phyloP scores from a whole-genome alignment of 1,140 invertebrate species.

The Popillia japonica region DNA sequence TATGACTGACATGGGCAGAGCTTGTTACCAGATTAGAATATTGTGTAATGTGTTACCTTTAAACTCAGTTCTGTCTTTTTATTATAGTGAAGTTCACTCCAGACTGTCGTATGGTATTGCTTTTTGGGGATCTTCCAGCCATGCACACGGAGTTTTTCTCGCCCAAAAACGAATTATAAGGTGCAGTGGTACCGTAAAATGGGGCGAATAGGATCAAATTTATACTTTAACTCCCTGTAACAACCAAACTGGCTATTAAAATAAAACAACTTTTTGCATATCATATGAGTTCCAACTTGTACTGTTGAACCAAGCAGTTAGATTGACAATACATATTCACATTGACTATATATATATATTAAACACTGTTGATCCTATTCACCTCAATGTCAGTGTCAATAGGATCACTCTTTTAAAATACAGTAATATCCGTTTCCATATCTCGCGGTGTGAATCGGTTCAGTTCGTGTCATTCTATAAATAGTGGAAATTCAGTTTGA shows the following conservation, averaged over 20 bases:
- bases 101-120: too few species aligned
- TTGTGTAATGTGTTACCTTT: too few species aligned
- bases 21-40: too few species aligned
- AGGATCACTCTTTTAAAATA: background rate
- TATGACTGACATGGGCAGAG: too few species aligned
- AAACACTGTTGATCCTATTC: background rate
- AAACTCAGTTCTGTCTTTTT: too few species aligned
- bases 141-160: too few species aligned
- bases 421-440: background rate
- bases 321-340: background rate
- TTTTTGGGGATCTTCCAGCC: too few species aligned
- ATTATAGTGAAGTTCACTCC: too few species aligned
- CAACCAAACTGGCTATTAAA: background rate
- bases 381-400: constrained; percentile 1
- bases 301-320: background rate
- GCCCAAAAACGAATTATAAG: too few species aligned
- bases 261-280: background rate
- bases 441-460: background rate
- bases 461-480: background rate
- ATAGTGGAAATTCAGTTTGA: constrained; percentile 6
- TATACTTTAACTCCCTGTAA: background rate
- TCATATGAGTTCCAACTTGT: background rate
- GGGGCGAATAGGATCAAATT: constrained; percentile 4
- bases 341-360: background rate
- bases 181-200: constrained; percentile 12